These are phyloP conservation scores for Huso huso DNA, from an alignment of 2,797 vertebrate genomes.

Conservation along the genomic window DNA sequence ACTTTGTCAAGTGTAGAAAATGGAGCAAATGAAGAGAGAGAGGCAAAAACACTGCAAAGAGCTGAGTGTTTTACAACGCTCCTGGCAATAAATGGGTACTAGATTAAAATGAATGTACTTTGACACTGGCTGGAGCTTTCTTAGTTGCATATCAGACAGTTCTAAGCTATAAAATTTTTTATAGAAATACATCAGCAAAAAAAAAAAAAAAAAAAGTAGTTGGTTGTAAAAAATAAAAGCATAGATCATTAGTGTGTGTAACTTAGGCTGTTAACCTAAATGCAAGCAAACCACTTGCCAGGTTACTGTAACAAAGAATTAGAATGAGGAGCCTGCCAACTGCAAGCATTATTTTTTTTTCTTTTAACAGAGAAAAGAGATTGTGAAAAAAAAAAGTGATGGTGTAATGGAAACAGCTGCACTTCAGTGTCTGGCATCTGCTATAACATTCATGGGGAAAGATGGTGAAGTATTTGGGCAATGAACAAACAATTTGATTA, in stretches of 20 bases:
- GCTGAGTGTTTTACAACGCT: conserved; percentile 74
- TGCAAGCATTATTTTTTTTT: neutral
- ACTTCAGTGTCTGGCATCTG: conserved; percentile 37
- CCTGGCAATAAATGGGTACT: conserved; percentile 59
- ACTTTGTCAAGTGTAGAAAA: conserved; percentile 70
- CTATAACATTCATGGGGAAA: conserved; percentile 31
- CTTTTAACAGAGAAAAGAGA: conserved; percentile 17
- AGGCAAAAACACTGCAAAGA: conserved; percentile 62
- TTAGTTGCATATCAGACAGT: conserved; percentile 47
- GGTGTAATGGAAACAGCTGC: conserved; percentile 44
- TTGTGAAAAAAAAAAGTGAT: conserved; percentile 20
- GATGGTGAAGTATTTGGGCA: conserved; percentile 36
- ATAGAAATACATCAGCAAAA: neutral
- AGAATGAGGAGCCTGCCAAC: no score
- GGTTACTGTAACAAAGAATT: no score
- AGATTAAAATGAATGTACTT: conserved; percentile 55
- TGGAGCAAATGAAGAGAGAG: conserved; percentile 65
- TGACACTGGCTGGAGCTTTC: conserved; percentile 42
- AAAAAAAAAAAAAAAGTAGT: neutral
- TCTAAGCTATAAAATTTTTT: conserved; percentile 45
- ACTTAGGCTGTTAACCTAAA: neutral
- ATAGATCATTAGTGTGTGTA: neutral
- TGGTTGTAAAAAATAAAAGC: neutral
- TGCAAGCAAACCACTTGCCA: no score
- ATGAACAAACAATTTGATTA: conserved; percentile 18